Evolutionary conservation across 1,140 invertebrate species (phyloP), one percentile per base, ranked within the genome.

Genomic region (Brachionus sp.): DNA sequence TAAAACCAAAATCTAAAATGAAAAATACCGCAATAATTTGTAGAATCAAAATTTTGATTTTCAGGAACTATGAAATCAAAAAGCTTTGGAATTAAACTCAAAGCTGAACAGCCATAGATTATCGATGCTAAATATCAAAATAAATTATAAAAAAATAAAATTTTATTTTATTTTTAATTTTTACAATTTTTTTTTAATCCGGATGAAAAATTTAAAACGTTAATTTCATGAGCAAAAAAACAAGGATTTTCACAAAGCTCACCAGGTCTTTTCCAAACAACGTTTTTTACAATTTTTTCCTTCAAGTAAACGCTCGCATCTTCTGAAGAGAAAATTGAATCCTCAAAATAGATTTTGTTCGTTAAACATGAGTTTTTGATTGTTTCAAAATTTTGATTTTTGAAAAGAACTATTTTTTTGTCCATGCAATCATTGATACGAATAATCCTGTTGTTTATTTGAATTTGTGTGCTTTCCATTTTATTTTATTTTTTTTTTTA

Each of bases 51-150:
- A 42, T 89, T 91, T 86, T 93, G 93, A 85, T 93, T 92, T 3
- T 91, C 89, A 0, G 92, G 92, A 12, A 93, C 91, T 9, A 93
- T 91, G 44, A 92, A 86, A 50, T 93, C 91, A 12, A 93, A 88
- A 83, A 93, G 91, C 70, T 91, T 89, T 1, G 92, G 92, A 3
- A 92, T 92, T 33, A 93, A 89, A 0, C 92, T 91, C 23, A 93
- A 87, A 7, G 92, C 92, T 0, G 92, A 91, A 2, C 93, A 90
- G 0, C 92, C 92, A 0, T 92, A 91, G 37, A 93, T 86, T 0
- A 93, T 88, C 10, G 57, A 29, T 13, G 29, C 25, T 46, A 25
- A 82, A 82, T n/a, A 44, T 33, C 2, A 25, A 37, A 3, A 64
- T 53, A 25, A 23, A 62, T 53, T 35, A 53, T 33, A n/a, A 2